Conservation (phyloP, 2,113 vertebrate species). For the Macheiramphus alcinus region DNA sequence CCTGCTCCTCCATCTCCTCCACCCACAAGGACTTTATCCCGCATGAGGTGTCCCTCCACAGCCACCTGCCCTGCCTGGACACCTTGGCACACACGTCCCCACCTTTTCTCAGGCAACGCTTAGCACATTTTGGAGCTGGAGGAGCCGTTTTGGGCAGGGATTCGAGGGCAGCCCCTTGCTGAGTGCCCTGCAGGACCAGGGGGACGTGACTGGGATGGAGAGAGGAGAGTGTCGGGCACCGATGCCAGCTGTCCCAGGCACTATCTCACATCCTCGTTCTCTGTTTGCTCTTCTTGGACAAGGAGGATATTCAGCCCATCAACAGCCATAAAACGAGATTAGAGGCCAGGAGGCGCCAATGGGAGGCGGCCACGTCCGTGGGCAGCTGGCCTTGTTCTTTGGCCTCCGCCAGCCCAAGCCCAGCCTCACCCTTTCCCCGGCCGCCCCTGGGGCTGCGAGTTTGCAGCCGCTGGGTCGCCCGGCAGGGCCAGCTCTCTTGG, state of each 20-base stretch:
- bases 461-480: background rate
- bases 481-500: background rate
- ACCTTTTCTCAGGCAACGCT: accelerated
- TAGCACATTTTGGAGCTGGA: background rate
- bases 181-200: background rate
- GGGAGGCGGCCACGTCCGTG: background rate
- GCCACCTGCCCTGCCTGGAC: background rate
- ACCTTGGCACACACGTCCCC: background rate
- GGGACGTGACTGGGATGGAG: background rate
- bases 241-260: slow-evolving; percentile 56
- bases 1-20: background rate
- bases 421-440: background rate
- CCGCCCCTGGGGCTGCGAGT: background rate
- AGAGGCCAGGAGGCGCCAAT: slow-evolving; percentile 36
- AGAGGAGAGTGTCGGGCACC: background rate
- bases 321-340: slow-evolving; percentile 71
- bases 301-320: slow-evolving; percentile 63
- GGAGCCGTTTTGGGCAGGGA: background rate
- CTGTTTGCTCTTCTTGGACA: slow-evolving; percentile 68
- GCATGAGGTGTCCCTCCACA: background rate
- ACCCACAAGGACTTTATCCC: background rate
- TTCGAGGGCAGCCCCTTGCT: background rate
- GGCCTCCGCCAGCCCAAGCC: slow-evolving; percentile 27
- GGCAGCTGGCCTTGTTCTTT: slow-evolving; percentile 74
- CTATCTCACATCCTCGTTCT: slow-evolving; percentile 65